Conservation (phyloP, 2,113 vertebrate species). For the Micromys minutus region DNA sequence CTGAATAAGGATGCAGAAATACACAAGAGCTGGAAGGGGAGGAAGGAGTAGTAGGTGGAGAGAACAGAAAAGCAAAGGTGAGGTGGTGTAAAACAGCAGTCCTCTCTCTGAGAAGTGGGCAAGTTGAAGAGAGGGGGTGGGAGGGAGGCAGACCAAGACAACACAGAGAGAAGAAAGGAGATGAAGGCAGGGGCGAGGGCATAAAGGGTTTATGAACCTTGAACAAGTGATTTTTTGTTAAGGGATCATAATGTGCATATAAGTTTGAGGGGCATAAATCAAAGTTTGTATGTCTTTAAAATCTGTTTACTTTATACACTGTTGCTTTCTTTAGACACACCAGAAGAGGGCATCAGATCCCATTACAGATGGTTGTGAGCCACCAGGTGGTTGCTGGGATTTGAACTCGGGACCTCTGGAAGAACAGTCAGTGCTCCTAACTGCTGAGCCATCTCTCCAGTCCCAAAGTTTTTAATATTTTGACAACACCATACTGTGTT, state of each 20-base stretch:
- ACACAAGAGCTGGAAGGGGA: neutral
- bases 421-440: too few species aligned
- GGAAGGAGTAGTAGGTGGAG: neutral
- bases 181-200: neutral
- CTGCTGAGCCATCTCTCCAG: too few species aligned
- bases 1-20: neutral
- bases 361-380: too few species aligned
- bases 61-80: neutral
- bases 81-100: neutral
- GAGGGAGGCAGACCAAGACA: too few species aligned
- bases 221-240: neutral
- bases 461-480: neutral
- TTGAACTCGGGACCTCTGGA: too few species aligned
- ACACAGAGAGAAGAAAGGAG: neutral
- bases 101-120: neutral
- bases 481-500: neutral
- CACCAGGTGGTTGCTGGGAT: too few species aligned
- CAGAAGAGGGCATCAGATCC: too few species aligned
- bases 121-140: neutral
- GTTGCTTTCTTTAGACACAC: too few species aligned
- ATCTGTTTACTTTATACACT: too few species aligned
- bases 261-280: conserved; percentile 48
- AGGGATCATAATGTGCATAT: neutral
- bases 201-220: neutral
- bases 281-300: too few species aligned